A percentile compares a stretch with the other conserved stretches of the same genome.
Evolutionary conservation across 2,113 vertebrate genomes (phyloP).

Genomic region (Cairina moschata): DNA sequence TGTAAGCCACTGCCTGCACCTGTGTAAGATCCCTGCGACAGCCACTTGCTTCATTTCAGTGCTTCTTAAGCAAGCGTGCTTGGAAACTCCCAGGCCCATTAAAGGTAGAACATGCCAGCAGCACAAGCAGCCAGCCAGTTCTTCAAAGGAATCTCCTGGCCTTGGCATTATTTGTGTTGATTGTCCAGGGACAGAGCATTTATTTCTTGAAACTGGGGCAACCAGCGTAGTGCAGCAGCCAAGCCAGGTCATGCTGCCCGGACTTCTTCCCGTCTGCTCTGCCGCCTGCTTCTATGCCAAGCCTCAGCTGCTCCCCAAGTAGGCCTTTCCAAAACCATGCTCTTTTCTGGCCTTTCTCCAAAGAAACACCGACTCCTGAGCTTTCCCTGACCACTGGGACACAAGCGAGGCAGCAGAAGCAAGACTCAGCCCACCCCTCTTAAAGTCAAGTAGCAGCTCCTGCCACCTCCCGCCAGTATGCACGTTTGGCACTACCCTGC

Average conservation of each 20-base stretch:
- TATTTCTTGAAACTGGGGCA: background rate
- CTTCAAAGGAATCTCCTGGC: background rate
- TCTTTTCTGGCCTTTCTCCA: background rate
- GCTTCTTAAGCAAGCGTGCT: background rate
- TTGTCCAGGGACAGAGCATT: slow-evolving; percentile 1
- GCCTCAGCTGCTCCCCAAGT: background rate
- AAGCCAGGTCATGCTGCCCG: background rate
- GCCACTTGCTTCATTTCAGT: background rate
- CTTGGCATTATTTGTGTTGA: background rate
- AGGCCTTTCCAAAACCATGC: background rate
- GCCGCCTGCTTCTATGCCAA: background rate
- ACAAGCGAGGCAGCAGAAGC: background rate
- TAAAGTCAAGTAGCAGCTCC: background rate
- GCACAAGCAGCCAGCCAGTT: background rate
- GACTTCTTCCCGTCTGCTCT: background rate
- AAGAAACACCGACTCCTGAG: background rate
- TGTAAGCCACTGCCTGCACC: background rate
- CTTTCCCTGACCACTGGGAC: background rate
- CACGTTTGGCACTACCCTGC: background rate
- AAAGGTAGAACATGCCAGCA: background rate
- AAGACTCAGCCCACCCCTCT: background rate
- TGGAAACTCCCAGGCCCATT: background rate
- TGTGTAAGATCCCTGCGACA: background rate
- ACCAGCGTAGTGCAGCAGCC: background rate
- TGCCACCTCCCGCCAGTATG: background rate